Base-by-base conservation (phyloP, 1,140 invertebrate species). In the Elymnias hypermnestra region DNA sequence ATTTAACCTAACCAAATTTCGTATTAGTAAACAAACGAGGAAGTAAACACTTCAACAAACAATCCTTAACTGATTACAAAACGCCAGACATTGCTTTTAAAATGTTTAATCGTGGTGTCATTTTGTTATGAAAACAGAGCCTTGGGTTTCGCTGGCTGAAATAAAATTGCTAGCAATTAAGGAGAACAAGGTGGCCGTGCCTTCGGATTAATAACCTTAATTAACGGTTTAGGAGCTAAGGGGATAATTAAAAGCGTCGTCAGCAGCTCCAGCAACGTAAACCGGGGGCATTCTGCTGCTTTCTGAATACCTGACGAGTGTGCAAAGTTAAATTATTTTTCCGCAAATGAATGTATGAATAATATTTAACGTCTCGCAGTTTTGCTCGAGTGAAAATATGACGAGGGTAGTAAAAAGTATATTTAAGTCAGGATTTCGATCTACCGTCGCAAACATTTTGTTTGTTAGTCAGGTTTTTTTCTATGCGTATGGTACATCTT, bases 161-260 rank as follows among this genome's bases (percentile, higher is more conserved):
- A 78, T 76, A 82, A 78, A 82, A 77, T 72, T 77, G 66, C 67
- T 63, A 72, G 71, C 75, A 79, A 79, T 82, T 82, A 82, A 59
- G 61, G 69, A 64, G 75, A 82, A 79, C 75, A 77, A 77, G 72
- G 71, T 82, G 63, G 69, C 57, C 70, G 72, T 77, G 71, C 74
- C 71, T 63, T 58, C 40, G 60, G 71, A 82, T 82, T 82, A 82
- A 82, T 82, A 75, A 72, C 69, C 73, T 79, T 82, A 78, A 78
- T 78, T 75, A 76, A 74, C 74, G 63, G 63, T 59, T 65, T 61
- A 64, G 59, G 57, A 75, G 50, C 60, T 61, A 56, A 63, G 50
- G 58, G 58, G 51, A 50, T 58, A 52, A 51, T 62, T 59, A 68
- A 64, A 65, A 57, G 42, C 41, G 46, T 44, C 44, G 40, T 48